Base-by-base conservation (phyloP, 2,113 vertebrate genomes). In the Leptocoma aspasia region DNA sequence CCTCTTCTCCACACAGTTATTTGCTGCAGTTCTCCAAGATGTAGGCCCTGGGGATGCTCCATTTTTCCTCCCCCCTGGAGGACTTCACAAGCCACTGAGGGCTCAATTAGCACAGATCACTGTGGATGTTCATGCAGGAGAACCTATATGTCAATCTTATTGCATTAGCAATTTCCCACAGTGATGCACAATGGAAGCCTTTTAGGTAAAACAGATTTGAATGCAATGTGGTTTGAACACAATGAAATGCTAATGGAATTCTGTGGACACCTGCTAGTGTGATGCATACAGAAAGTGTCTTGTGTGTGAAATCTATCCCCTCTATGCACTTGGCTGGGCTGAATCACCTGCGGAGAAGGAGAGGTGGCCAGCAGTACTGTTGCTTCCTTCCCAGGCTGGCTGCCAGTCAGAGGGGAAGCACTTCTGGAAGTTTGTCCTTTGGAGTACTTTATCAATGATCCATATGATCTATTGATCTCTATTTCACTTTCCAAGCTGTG, bases 141-240 rank as follows among this genome's bases (percentile, higher is more conserved):
- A 92, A 94, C 77, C 86, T 96, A 80, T 88, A 88, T 82, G 93
- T 95, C 94, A 88, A 63, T 94, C 93, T 95, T 95, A 96, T n/a
- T 96, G 93, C 94, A 94, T 96, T 96, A 96, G 82, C 96, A 90
- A 53, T 96, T 97, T 97, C 91, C 94, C 91, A 78, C 95, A 96
- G 96, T 93, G 73, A 93, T 92, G 86, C 79, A 96, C 96, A 96
- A 80, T 94, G 90, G 91, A 95, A 95, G 49, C 92, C 96, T 95
- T 97, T 97, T 96, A 97, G 94, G 53, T 64, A 90, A 94, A 95
- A 76, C 63, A 95, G 82, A 83, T 97, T 96, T 95, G 92, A 90
- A 86, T 94, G 79, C 60, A 89, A 75, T 94, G 89, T 15, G 53
- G 54, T 63, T 94, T 84, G 82, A 93, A 84, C 91, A 92, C 78